Evolutionary conservation across 2,113 vertebrate genomes (phyloP).

Genomic region (Centropristis striata): DNA sequence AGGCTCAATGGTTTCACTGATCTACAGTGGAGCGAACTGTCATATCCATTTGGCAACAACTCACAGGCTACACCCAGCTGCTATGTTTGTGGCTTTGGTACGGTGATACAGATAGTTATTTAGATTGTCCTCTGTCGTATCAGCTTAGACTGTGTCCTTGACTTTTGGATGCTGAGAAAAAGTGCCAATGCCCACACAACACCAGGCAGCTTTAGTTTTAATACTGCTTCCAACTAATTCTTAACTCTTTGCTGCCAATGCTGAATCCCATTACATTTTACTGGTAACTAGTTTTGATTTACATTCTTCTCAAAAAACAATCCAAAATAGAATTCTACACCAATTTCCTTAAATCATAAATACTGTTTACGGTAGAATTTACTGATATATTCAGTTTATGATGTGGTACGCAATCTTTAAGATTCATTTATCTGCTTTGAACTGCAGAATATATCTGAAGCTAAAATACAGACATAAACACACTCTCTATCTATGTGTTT

Average conservation of each 20-base stretch:
- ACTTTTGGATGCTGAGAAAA: conserved; percentile 67
- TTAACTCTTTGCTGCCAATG: conserved; percentile 51
- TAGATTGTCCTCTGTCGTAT: conserved; percentile 72
- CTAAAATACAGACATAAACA: conserved; percentile 26
- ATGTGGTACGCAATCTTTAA: conserved; percentile 1
- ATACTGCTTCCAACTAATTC: conserved; percentile 57
- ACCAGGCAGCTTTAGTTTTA: conserved; percentile 56
- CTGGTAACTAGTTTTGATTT: background rate
- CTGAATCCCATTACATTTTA: background rate
- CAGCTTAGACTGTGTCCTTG: conserved; percentile 69
- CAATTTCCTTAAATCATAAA: background rate
- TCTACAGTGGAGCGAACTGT: conserved; percentile 79
- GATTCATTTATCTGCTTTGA: conserved; percentile 4
- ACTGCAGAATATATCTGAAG: conserved; percentile 4
- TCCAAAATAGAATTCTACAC: background rate
- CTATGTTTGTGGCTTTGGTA: conserved; percentile 67
- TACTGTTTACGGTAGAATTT: background rate
- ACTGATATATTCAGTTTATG: background rate
- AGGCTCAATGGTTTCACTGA: conserved; percentile 87
- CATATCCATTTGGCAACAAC: conserved; percentile 80
- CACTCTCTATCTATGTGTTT: conserved; percentile 12
- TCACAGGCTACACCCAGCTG: conserved; percentile 85
- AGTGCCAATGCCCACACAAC: conserved; percentile 62
- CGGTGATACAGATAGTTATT: conserved; percentile 67
- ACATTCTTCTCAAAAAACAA: background rate